Evolutionary conservation across 2,888 invertebrate genomes (phyloP), one percentile per base, ranked within the genome.

Genomic region (Pammene fasciana): DNA sequence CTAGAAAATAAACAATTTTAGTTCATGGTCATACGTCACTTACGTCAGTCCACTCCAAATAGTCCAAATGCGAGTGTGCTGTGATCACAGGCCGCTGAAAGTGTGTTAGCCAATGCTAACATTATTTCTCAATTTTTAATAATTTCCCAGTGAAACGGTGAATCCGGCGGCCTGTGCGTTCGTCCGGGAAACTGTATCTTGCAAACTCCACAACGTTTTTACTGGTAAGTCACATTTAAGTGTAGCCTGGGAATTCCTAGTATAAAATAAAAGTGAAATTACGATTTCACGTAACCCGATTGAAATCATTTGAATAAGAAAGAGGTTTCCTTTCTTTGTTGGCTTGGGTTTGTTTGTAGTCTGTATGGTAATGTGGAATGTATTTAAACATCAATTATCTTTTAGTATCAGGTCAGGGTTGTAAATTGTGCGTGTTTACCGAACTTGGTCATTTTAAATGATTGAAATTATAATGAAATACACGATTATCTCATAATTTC

Each of bases 1-100:
- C 26, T 59, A 18, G 46, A 45, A 36, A 46, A 68, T 59, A 74
- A 72, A 74, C 74, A 76, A 72, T 76, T 70, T 65, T 71, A 68
- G 76, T 68, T 57, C 50, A 36, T 68, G 65, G 65, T 59, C 73
- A 72, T 54, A 26, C 26, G 26, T 26, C 26, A 26, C 10, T 65
- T 71, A 67, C 67, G 68, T 67, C 73, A 74, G 75, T 74, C 76
- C 81, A 77, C 74, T 75, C 79, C 78, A 78, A 87, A 88, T 84
- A 77, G 73, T 75, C 79, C 78, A 78, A 87, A 88, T 84, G 90
- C 89, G 89, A 85, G 80, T 81, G 54, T 78, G 57, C 36, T n/a
- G 34, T 78, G 48, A 50, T 11, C 36, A 14, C 50, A 72, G 74
- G 72, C 48, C 45, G 67, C 46, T 0, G 64, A 52, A 68, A 83